These are phyloP conservation scores for Reinhardtius hippoglossoides DNA, from an alignment of 2,113 vertebrate genomes.

Conservation along the genomic window DNA sequence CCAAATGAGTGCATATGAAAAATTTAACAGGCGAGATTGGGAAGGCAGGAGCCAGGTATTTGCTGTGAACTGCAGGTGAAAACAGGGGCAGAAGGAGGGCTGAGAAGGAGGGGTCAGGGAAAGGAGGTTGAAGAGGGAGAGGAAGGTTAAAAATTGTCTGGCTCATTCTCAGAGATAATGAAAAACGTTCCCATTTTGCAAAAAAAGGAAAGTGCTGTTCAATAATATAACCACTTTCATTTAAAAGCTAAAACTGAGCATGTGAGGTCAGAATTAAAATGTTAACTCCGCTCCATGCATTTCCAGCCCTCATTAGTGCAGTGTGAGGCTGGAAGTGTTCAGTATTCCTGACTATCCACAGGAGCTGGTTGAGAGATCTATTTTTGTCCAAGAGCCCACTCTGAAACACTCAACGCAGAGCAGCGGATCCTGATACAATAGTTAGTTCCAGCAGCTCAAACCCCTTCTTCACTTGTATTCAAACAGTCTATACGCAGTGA, in stretches of 20 bases:
- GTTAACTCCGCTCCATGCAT: slow-evolving; percentile 10
- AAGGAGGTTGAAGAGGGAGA: background rate
- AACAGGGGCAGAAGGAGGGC: slow-evolving; percentile 37
- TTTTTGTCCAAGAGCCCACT: slow-evolving; percentile 66
- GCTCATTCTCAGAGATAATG: too few species aligned
- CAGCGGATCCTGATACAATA: slow-evolving; percentile 56
- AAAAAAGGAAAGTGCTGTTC: background rate
- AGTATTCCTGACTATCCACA: slow-evolving; percentile 38
- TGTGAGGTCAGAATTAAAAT: background rate
- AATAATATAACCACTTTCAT: background rate
- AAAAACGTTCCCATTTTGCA: background rate
- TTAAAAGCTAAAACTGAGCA: background rate
- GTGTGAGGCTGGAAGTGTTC: slow-evolving; percentile 26
- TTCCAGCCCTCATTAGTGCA: slow-evolving; percentile 34
- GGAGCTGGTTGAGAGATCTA: slow-evolving; percentile 54
- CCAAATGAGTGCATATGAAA: slow-evolving; percentile 62
- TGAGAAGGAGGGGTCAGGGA: background rate
- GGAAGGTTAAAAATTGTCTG: background rate
- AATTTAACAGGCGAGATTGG: slow-evolving; percentile 67
- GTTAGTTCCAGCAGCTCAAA: slow-evolving; percentile 51
- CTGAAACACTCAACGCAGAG: slow-evolving; percentile 54
- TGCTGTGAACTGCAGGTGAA: slow-evolving; percentile 58
- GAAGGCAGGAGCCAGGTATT: slow-evolving; percentile 57
- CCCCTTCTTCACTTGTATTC: slow-evolving; percentile 50
- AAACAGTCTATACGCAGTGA: slow-evolving; percentile 29